Percentiles rank a stretch among this genome's conserved stretches.
Conservation (phyloP, 2,113 vertebrate species). For the Dicaeum eximium region DNA sequence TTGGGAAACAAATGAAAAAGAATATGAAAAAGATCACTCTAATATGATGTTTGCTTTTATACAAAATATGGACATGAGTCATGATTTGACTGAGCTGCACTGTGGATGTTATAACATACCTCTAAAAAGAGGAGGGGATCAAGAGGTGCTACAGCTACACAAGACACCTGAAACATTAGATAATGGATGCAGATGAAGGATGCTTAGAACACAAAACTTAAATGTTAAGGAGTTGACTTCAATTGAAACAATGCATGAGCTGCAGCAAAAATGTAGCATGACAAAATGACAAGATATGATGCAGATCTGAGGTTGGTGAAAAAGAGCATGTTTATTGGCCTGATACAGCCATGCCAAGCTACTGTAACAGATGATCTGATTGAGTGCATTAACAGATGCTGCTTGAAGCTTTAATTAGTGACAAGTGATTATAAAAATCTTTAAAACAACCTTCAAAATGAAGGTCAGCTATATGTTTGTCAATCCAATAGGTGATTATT, state of each 20-base stretch:
- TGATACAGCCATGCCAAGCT: background rate
- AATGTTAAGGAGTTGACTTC: background rate
- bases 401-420: background rate
- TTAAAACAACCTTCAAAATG: background rate
- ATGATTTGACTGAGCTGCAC: background rate
- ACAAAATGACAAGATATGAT: background rate
- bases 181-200: background rate
- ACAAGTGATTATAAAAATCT: background rate
- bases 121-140: background rate
- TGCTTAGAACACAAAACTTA: background rate
- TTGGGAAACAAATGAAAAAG: background rate
- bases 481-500: background rate
- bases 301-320: background rate
- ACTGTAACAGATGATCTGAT: background rate
- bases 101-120: background rate
- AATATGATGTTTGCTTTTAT: background rate
- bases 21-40: background rate
- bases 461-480: background rate
- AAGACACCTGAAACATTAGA: background rate
- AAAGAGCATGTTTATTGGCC: background rate
- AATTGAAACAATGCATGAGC: background rate
- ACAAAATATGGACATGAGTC: background rate
- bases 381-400: background rate
- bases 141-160: background rate
- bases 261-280: background rate